Base-by-base conservation (phyloP, 2,888 invertebrate genomes). In the Heteromurus nitidus region DNA sequence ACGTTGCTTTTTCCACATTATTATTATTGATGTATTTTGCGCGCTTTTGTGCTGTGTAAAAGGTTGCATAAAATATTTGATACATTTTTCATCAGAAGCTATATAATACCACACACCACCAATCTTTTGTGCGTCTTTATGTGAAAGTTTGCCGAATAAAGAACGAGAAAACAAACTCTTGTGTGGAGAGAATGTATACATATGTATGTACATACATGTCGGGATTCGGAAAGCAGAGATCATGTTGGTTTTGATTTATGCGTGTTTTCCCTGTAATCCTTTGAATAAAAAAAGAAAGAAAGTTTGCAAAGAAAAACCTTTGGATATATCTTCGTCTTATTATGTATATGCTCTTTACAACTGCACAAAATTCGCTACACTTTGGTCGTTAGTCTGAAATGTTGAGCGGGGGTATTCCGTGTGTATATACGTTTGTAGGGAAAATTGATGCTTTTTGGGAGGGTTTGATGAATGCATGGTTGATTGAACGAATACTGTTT, bases 171-270 rank as follows among this genome's bases (percentile, higher is more conserved):
- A 26, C 9, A 67, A 73, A 64, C 53, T 69, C 55, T n/a, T 67
- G 20, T 5, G 16, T 28, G 42, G 22, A 42, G 7, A 53, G 42
- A 62, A 72, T 44, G 60, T 64, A n/a, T n/a, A n/a, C n/a, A n/a
- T n/a, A n/a, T n/a, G n/a, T n/a, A n/a, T n/a, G n/a, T n/a, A n/a
- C n/a, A n/a, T 50, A 42, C 73, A 74, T 65, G 74, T 65, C 24
- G 65, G 55, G 74, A 74, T 74, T 53, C 42, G n/a, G n/a, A 20
- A 73, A n/a, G 74, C 65, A 65, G 55, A n/a, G n/a, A 74, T 42
- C 42, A 74, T 74, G 65, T 55, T 20, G 53, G 26, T 67, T n/a
- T 65, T 75, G 75, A 75, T 75, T 75, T 75, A 75, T 75, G 75
- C 55, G n/a, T 55, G 26, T 50, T 75, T 58, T 50, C 20, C 42